Evolutionary conservation across 2,113 vertebrate genomes (phyloP), one percentile per base, ranked within the genome.

Genomic region (Ivindomyrus marchei): DNA sequence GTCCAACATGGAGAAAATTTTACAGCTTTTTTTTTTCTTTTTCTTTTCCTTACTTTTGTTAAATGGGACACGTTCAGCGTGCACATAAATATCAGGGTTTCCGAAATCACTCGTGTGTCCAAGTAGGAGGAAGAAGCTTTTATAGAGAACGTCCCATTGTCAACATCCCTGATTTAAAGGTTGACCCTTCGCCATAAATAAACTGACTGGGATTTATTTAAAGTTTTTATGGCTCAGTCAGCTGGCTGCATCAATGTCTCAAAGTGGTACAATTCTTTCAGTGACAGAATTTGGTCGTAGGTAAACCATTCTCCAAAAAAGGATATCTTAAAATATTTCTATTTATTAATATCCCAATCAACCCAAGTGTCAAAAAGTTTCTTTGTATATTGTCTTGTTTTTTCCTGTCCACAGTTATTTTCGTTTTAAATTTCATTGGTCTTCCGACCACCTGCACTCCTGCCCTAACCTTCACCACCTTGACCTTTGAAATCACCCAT

Each of bases 291-390:
- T 85, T 45, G 45, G 4, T 85, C 83, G 3, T 47, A 47, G 6
- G 39, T n/a, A 24, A 85, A 47, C 74, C 74, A 42, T 17, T 47
- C 19, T 47, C 9, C 42, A 85, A 85, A 83, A 13, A 42, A 17
- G 31, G 36, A 85, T 85, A 46, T n/a, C 45, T n/a, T 84, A 47
- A 45, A 47, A 47, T 84, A 84, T 84, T 85, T 85, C 2, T 80
- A 85, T 85, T 47, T 85, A 85, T 85, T 85, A n/a, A 47, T 46
- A 85, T 45, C 45, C 21, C 36, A 85, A 85, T 85, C 80, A 85
- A 24, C 19, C 21, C 8, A 47, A 21, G 19, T 85, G 45, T n/a
- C 45, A 46, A 74, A 36, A 80, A 80, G 19, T 8, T 47, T 47
- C 17, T 42, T 45, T 84, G 31, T 45, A 6, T 83, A 36, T 83